A percentile compares a stretch with the other conserved stretches of the same genome.
Conservation (phyloP, 2,797 vertebrate species). For the Cuniculus paca region DNA sequence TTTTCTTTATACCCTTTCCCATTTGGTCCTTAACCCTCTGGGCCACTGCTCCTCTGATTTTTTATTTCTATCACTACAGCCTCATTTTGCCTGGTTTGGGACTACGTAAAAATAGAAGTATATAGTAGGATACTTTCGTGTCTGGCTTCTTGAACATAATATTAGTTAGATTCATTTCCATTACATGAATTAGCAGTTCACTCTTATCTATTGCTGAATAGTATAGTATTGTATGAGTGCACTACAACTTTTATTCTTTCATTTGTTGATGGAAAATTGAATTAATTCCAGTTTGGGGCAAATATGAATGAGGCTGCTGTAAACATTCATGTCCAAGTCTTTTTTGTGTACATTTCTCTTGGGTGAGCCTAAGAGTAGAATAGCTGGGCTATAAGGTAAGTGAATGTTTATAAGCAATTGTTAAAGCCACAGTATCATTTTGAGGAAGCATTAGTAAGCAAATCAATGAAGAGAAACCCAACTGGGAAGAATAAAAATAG, state of each 20-base stretch:
- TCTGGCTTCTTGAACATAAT: not conserved
- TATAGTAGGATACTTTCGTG: not conserved
- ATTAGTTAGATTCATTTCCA: conserved; percentile 14
- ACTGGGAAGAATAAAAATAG: not conserved
- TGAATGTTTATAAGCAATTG: not conserved
- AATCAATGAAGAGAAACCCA: not conserved
- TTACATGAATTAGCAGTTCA: conserved; percentile 13
- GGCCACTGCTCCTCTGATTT: not conserved
- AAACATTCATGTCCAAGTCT: not conserved
- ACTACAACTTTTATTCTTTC: not conserved
- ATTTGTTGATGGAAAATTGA: not conserved
- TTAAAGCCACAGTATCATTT: not conserved
- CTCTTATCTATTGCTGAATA: not conserved
- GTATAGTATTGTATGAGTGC: not conserved
- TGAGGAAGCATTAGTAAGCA: not conserved
- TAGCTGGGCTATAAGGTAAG: not conserved
- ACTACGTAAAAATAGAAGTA: not conserved
- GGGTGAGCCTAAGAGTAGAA: conserved; percentile 2
- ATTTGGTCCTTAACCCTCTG: not conserved
- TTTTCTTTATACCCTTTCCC: not conserved
- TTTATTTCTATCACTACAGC: not conserved
- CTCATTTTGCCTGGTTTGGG: not conserved
- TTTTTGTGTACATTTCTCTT: conserved; percentile 3
- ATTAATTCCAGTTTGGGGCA: not conserved
- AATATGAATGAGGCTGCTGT: conserved; percentile 5